Evolutionary conservation across 2,888 invertebrate genomes (phyloP).

Genomic region (Siphlonurus alternatus): DNA sequence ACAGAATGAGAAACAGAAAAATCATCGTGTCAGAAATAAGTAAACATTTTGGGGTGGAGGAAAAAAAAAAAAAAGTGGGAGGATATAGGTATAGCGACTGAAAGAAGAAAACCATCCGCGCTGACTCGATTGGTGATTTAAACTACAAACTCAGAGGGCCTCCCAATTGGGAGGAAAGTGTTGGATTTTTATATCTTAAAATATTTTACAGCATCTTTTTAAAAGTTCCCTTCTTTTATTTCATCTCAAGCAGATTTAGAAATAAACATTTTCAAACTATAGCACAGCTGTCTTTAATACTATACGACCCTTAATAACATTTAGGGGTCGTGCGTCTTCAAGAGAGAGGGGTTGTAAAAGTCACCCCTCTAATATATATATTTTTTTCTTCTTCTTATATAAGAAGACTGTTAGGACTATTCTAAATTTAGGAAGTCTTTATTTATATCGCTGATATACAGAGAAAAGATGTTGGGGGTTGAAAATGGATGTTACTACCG

Average conservation of each 20-base stretch:
- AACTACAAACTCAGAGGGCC: neutral
- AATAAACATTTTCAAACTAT: neutral
- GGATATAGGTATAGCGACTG: neutral
- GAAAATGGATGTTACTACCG: neutral
- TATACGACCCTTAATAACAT: neutral
- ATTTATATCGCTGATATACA: conserved; percentile 15
- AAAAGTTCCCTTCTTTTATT: neutral
- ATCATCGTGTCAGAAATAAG: neutral
- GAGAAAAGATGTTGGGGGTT: neutral
- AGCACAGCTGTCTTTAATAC: neutral
- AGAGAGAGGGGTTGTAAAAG: neutral
- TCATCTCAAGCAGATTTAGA: neutral
- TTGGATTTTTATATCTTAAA: neutral
- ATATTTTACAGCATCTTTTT: neutral
- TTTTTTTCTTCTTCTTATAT: neutral
- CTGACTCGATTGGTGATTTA: neutral
- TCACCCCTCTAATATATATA: neutral
- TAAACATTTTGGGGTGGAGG: neutral
- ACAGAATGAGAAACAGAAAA: neutral
- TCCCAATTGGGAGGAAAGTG: neutral
- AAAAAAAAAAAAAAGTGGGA: too few relatives aligned
- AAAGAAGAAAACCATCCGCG: neutral
- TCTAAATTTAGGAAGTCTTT: conserved; percentile 10
- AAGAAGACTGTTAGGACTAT: neutral
- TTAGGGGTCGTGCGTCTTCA: neutral